Base-by-base conservation (phyloP, 2,888 invertebrate genomes). In the Endomychus coccineus region DNA sequence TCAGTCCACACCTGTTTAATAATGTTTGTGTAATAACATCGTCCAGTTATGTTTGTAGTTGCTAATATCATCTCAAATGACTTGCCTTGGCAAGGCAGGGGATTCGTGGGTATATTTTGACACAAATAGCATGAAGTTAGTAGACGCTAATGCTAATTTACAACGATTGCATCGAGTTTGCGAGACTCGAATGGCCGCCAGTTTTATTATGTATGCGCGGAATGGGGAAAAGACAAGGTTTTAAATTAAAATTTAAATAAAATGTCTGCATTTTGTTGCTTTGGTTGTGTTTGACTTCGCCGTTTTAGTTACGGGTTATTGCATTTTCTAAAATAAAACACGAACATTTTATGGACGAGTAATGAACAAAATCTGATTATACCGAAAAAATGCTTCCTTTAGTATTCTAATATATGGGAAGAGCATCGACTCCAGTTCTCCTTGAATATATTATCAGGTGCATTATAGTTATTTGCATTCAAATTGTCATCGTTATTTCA, bases 91-190 rank as follows among this genome's bases (percentile, higher is more conserved):
- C 32, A 13, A 24, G 5, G 29, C 17, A 34, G 30, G 29, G 30
- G 39, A 39, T 50, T 38, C 59, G 61, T 62, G 59, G 62, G 61
- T 52, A 62, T 59, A 58, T 58, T 56, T 58, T 59, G 62, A 64
- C 64, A 61, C 61, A 62, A 63, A 62, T 62, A 60, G 59, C 64
- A 59, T 58, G 52, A 58, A 61, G 60, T 62, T 60, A 61, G 61
- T 58, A 52, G 62, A 64, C 62, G 59, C 61, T 64, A 63, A 64
- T 63, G 62, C 63, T 62, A 62, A 64, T 64, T 64, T 64, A 64
- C 62, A 62, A 54, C 62, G 61, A 62, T 62, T 64, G 61, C 59
- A 61, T 60, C 53, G 54, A 55, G 48, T 52, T 46, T 51, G 9
- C 9, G 53, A 53, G 55, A 55, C 59, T 53, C 52, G 54, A 57